Base-by-base conservation (phyloP, 2,888 invertebrate species). In the Eilema griseolum region DNA sequence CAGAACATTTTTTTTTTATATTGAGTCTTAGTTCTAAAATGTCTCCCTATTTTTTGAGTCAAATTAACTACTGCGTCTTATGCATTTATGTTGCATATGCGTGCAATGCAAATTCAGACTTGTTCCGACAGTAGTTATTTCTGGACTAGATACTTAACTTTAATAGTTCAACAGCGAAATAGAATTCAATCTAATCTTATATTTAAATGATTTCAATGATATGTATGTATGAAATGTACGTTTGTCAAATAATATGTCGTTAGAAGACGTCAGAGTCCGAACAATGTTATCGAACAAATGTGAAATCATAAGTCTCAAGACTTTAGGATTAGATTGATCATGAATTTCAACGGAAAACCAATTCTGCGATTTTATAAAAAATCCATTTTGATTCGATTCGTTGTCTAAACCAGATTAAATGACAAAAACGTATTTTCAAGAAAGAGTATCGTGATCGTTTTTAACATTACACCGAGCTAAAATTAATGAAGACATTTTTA, bases 141-240 rank as follows among this genome's bases (percentile, higher is more conserved):
- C 68, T 63, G 74, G 74, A 71, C 63, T 61, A 75, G 74, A 67
- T 73, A 78, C 78, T 73, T 75, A 76, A 70, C 24, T 67, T 69
- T 52, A 70, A 62, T 62, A 72, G 28, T 60, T 65, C 33, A 33
- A 57, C 56, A 11, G 10, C 57, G 57, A 57, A 57, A 66, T 24
- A 52, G 14, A 31, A 52, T 37, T 33, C 56, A 24, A 56, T 65
- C 24, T 24, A 66, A 37, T 57, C 24, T 33, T 31, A 57, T 11
- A 33, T 57, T 24, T 52, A 4, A 66, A 23, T 52, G 31, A 31
- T 65, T 37, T n/a, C 16, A 20, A 23, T 56, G 14, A 23, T 16
- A 16, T 16, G 28, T 59, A 3, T 24, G 16, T 12, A 59, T 26
- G 12, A 16, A 59, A 23, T 26, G 24, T 59, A 16, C 24, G 26